Conservation (phyloP, 2,888 invertebrate genomes). For the Chrysodeixis includens region DNA sequence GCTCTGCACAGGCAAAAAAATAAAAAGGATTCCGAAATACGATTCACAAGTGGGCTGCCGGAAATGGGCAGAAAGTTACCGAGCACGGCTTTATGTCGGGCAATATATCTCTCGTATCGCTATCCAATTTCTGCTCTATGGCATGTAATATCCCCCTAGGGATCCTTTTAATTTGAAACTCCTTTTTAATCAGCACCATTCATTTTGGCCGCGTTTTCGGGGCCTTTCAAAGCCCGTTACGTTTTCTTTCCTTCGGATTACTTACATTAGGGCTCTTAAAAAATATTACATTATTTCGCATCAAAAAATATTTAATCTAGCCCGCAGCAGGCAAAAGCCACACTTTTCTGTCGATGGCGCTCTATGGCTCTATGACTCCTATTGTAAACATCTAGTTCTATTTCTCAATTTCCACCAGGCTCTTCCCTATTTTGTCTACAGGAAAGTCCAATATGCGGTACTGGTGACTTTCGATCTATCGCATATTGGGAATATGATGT, state of each 20-base stretch:
- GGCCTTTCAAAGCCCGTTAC: conserved; percentile 24
- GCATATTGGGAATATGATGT: too few relatives aligned
- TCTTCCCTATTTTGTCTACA: neutral
- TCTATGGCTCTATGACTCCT: too few relatives aligned
- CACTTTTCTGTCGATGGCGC: too few relatives aligned
- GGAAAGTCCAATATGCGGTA: neutral
- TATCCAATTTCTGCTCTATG: conserved; percentile 88
- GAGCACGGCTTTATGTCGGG: conserved; percentile 85
- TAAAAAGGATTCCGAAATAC: conserved; percentile 88
- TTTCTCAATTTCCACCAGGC: neutral
- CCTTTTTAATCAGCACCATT: conserved; percentile 81
- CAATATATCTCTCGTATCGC: conserved; percentile 87
- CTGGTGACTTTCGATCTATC: too few relatives aligned
- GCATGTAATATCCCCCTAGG: conserved; percentile 83
- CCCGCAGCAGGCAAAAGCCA: neutral
- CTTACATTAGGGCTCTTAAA: neutral
- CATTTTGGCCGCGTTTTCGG: conserved; percentile 70
- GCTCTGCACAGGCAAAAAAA: conserved; percentile 83
- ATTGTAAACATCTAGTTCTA: too few relatives aligned
- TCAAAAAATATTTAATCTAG: neutral
- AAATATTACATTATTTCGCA: neutral
- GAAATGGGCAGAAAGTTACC: conserved; percentile 87
- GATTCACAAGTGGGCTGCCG: conserved; percentile 88
- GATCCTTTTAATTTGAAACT: conserved; percentile 83
- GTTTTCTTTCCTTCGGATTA: conserved; percentile 26